Evolutionary conservation across 2,113 vertebrate genomes (phyloP).

Genomic region (Tachysurus vachellii): DNA sequence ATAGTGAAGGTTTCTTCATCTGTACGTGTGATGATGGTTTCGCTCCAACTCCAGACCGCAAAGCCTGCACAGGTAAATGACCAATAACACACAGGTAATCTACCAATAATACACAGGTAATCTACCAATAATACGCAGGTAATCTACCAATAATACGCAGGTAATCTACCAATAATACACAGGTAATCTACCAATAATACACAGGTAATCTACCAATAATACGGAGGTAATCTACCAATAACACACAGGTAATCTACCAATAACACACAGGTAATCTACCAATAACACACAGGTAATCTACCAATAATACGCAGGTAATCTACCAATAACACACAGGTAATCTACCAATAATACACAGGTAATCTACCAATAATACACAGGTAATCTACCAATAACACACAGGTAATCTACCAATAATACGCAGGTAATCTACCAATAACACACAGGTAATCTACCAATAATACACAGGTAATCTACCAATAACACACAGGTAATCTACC

Average conservation of each 20-base stretch:
- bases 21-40: constrained; percentile 73
- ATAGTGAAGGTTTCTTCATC: constrained; percentile 74
- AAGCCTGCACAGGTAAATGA: constrained; percentile 59
- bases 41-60: constrained; percentile 64
- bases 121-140: background rate
- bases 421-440: background rate
- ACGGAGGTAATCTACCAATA: background rate
- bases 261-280: background rate
- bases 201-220: background rate
- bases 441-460: background rate
- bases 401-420: background rate
- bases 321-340: constrained; percentile 9
- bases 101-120: background rate
- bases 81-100: constrained; percentile 45
- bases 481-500: background rate
- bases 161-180: background rate
- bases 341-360: background rate
- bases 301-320: background rate
- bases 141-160: background rate
- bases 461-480: background rate
- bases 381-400: background rate
- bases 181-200: background rate
- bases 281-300: background rate
- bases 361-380: background rate
- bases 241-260: background rate